These are phyloP conservation scores for Aleiodes sp. DNA, from an alignment of 1,140 invertebrate genomes.

Conservation along the genomic window DNA sequence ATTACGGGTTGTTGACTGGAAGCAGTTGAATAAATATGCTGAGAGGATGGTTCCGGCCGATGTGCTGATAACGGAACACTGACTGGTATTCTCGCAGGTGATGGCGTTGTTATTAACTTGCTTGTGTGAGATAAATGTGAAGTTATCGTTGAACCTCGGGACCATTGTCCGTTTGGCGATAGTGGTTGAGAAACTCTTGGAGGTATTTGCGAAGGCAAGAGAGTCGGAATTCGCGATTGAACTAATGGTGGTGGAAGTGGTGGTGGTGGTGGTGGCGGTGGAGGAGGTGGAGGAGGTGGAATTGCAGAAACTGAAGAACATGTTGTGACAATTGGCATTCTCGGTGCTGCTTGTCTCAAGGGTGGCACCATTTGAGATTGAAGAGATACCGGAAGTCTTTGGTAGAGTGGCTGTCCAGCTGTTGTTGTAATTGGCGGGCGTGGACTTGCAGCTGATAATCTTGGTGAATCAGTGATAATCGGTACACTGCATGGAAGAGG, in stretches of 20 bases:
- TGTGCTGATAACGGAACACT: conserved; percentile 55
- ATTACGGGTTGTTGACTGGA: conserved; percentile 61
- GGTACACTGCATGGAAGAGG: conserved; percentile 43
- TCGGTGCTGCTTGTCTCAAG: conserved; percentile 54
- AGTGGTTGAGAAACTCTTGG: conserved; percentile 50
- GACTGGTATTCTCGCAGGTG: conserved; percentile 52
- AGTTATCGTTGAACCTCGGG: conserved; percentile 41
- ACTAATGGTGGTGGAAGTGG: conserved; percentile 36
- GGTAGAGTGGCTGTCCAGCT: conserved; percentile 53
- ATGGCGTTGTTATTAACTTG: conserved; percentile 38
- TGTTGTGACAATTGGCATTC: conserved; percentile 47
- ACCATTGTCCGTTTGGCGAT: conserved; percentile 62
- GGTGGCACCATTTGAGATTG: conserved; percentile 55
- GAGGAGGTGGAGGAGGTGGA: conserved; percentile 1
- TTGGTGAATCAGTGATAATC: conserved; percentile 44
- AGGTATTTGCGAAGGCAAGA: conserved; percentile 49
- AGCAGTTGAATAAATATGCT: conserved; percentile 61
- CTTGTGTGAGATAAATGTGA: conserved; percentile 41
- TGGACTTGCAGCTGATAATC: conserved; percentile 45
- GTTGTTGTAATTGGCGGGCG: conserved; percentile 42
- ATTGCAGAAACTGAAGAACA: not conserved
- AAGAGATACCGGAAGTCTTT: conserved; percentile 54
- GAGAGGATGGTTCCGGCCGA: conserved; percentile 47
- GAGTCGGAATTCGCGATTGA: conserved; percentile 49
- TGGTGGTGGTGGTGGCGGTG: not conserved